Evolutionary conservation across 2,888 invertebrate species (phyloP), one percentile per base, ranked within the genome.

Genomic region (Ormyrus rosae): DNA sequence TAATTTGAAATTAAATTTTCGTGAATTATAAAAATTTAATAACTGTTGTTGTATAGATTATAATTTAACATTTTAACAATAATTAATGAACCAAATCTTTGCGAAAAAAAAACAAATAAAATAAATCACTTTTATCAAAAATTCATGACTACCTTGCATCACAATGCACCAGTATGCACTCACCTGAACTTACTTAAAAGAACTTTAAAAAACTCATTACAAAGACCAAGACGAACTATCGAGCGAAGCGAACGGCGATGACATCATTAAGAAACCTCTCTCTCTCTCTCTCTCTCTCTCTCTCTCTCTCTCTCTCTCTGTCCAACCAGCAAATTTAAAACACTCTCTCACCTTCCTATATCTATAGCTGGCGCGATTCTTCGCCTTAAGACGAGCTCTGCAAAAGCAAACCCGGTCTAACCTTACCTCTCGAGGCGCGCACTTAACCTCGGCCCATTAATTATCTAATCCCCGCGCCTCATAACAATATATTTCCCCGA

Each of bases 381-480:
- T 53, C 13, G 74, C 74, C 45, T 56, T 46, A 56, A 65, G 48
- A 13, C 19, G 53, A 13, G 34, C 56, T 11, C 51, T 56, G 50
- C 45, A 75, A 60, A 45, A 61, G 53, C 55, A 60, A 34, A 13
- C 64, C 50, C 19, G 46, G 55, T 51, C 61, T 72, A 61, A 55
- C 55, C 61, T 72, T 56, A 3, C 61, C 61, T 56, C 46, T 19
- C 68, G 65, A 65, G 58, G 53, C 9, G 81, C 69, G 70, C 82
- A 83, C 82, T 83, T 81, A 83, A 83, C 83, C 82, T 82, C 81
- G 82, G 82, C 70, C 81, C 83, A 84, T 84, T 84, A 84, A 84
- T 84, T 84, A 84, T 83, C 84, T 84, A 83, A 84, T 84, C 83
- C 83, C 81, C 78, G 83, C 77, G 73, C 19, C 82, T 83, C 82